Conservation (phyloP, 2,888 invertebrate species). For the Netelia melanura region DNA sequence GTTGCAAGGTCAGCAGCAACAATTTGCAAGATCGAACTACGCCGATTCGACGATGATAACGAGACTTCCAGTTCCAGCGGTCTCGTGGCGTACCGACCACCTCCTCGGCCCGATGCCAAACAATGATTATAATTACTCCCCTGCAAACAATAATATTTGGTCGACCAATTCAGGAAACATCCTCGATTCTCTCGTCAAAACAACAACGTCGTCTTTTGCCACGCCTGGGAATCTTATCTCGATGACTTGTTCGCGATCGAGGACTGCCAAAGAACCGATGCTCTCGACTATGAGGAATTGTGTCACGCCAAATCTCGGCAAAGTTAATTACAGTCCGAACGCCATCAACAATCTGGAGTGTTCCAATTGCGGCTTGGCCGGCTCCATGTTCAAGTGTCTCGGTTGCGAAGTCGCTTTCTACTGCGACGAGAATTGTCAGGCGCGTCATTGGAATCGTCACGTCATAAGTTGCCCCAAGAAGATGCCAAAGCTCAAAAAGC, state of each 20-base stretch:
- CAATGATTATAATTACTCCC: slow-evolving; percentile 57
- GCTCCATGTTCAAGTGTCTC: slow-evolving; percentile 80
- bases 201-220: slow-evolving; percentile 49
- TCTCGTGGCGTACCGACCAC: slow-evolving; percentile 45
- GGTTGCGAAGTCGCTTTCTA: slow-evolving; percentile 81
- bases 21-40: slow-evolving; percentile 27
- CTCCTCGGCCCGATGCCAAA: slow-evolving; percentile 42
- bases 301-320: slow-evolving; percentile 77
- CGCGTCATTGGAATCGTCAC: slow-evolving; percentile 80
- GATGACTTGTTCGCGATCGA: slow-evolving; percentile 23
- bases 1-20: slow-evolving; percentile 35
- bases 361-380: slow-evolving; percentile 76
- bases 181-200: slow-evolving; percentile 38
- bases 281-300: slow-evolving; percentile 67
- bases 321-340: slow-evolving; percentile 72
- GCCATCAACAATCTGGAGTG: slow-evolving; percentile 73
- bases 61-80: slow-evolving; percentile 50
- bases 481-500: slow-evolving; percentile 82
- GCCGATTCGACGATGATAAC: slow-evolving; percentile 23
- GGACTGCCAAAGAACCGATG: slow-evolving; percentile 40
- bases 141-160: slow-evolving; percentile 52
- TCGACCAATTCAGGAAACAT: slow-evolving; percentile 50
- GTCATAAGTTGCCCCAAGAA: slow-evolving; percentile 79
- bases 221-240: slow-evolving; percentile 36
- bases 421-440: slow-evolving; percentile 80